phyloP scores from a whole-genome alignment of 1,140 invertebrate species.

The Tribolium castaneum region DNA sequence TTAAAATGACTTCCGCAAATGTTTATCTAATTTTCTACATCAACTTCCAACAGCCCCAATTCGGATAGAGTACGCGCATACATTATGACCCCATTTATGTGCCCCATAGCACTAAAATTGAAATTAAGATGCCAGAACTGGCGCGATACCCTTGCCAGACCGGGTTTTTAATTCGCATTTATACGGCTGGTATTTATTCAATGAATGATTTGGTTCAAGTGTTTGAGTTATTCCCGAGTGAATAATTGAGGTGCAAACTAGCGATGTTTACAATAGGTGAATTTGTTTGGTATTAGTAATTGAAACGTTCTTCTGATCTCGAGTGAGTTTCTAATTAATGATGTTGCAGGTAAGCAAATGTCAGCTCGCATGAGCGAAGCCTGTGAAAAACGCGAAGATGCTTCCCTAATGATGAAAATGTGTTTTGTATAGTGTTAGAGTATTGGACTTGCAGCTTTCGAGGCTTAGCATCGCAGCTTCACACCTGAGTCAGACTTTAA shows the following conservation, averaged over 20 bases:
- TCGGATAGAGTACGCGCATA: too few relatives aligned
- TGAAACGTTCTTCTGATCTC: neutral
- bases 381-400: neutral
- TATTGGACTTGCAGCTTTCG: slow-evolving; percentile 37
- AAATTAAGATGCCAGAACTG: too few relatives aligned
- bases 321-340: neutral
- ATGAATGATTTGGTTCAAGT: too few relatives aligned
- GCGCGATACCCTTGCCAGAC: too few relatives aligned
- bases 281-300: neutral
- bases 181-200: too few relatives aligned
- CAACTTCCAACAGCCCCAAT: too few relatives aligned
- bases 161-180: too few relatives aligned
- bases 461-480: slow-evolving; percentile 34
- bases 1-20: neutral
- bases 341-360: neutral
- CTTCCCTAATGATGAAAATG: slow-evolving; percentile 9
- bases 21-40: too few relatives aligned
- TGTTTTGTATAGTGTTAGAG: slow-evolving; percentile 2
- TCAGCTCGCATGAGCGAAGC: neutral
- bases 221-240: too few relatives aligned
- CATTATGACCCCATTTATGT: too few relatives aligned
- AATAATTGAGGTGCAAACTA: too few relatives aligned
- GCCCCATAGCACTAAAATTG: too few relatives aligned
- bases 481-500: slow-evolving; percentile 38
- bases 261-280: neutral